Evolutionary conservation across 2,797 vertebrate species (phyloP), one percentile per base, ranked within the genome.

Genomic region (Pseudomugil tenellus): DNA sequence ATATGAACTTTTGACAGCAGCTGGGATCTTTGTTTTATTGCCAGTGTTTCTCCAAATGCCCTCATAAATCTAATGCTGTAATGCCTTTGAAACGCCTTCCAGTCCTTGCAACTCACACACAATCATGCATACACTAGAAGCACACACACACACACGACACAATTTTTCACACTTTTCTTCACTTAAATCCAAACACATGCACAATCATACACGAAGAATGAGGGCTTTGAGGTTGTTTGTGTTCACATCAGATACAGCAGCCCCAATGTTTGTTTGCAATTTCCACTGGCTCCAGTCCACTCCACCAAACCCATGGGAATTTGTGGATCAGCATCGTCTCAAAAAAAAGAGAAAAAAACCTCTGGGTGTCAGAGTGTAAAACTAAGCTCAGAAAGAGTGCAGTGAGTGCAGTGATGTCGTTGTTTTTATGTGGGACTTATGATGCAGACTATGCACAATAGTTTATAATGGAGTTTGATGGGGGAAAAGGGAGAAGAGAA

Each of bases 311-410:
- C 84, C 90, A 87, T 89, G 90, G 84, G 90, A 91, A 88, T 92
- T 84, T 89, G 80, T 76, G 86, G 78, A 89, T 91, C 91, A 91
- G 87, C 89, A 89, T 90, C 87, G 90, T 90, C 86, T 88, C 86
- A 41, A 87, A 90, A 86, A 41, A 19, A 19, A 39, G 13, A 85
- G 1, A 41, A 17, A n/a, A n/a, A 43, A 80, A 76, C 78, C 86
- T 48, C 77, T 77, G 78, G 84, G 82, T 56, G 69, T 90, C 64
- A 62, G 66, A 82, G 64, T 58, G 62, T 67, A 68, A 48, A 62
- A 78, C 56, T 34, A 65, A 73, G 78, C 62, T 62, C 63, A 63
- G 61, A 64, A 39, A 39, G 67, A 79, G 83, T 78, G 78, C 72
- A 80, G 68, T 58, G 67, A 72, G 78, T 83, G 67, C 84, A 83